phyloP scores from a whole-genome alignment of 2,797 vertebrate genomes.

The Enteromius paludinosus region DNA sequence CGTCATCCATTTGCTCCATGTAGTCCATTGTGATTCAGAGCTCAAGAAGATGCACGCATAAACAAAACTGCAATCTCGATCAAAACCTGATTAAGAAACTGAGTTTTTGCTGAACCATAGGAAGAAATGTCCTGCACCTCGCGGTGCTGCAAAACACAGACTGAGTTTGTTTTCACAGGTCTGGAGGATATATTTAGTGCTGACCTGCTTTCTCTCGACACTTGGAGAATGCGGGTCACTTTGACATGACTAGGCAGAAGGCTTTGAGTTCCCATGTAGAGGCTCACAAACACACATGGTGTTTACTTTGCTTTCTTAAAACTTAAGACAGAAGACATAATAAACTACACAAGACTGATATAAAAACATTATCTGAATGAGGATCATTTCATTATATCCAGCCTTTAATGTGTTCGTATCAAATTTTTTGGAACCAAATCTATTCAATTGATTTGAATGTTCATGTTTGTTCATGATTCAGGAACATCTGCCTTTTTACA shows the following conservation, averaged over 20 bases:
- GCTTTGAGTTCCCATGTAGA: background rate
- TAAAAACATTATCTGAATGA: background rate
- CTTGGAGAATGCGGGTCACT: constrained; percentile 36
- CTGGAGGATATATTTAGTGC: constrained; percentile 84
- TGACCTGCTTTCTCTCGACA: constrained; percentile 79
- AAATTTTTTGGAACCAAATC: background rate
- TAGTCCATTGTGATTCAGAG: constrained; percentile 73
- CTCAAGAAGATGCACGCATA: background rate
- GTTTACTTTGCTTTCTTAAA: background rate
- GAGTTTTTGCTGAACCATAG: background rate
- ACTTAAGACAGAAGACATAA: background rate
- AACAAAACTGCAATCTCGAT: background rate
- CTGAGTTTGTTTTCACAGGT: constrained; percentile 73
- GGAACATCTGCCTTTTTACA: background rate
- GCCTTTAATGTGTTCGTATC: background rate
- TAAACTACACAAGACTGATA: background rate
- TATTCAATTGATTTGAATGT: background rate
- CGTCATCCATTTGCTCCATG: constrained; percentile 76
- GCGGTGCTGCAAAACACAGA: constrained; percentile 4
- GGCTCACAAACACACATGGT: background rate
- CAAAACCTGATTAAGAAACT: background rate
- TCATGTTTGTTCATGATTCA: background rate
- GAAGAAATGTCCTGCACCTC: background rate
- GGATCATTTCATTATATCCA: background rate
- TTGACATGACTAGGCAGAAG: background rate